Percentiles rank a stretch among this genome's conserved stretches.
Conservation (phyloP, 2,888 invertebrate genomes). For the Endomychus coccineus region DNA sequence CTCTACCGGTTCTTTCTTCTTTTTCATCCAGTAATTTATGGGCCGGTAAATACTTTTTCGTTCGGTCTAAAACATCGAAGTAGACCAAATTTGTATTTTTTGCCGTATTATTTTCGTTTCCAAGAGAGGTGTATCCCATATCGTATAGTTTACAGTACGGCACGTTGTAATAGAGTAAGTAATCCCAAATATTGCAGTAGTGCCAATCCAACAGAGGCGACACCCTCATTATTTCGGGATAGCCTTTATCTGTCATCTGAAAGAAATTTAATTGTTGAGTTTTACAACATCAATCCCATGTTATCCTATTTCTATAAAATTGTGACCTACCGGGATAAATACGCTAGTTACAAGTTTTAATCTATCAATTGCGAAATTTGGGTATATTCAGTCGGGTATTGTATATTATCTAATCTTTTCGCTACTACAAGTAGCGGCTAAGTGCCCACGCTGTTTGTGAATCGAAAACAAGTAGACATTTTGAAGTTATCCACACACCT, state of each 20-base stretch:
- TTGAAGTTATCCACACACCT: no score
- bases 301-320: no score
- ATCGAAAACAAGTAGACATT: no score
- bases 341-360: no score
- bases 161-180: constrained; percentile 67
- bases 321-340: no score
- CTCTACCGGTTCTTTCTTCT: constrained; percentile 56
- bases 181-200: constrained; percentile 87
- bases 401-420: no score
- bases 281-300: no score
- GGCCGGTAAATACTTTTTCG: constrained; percentile 60
- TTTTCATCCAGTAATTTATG: constrained; percentile 57
- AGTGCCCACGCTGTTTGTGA: no score
- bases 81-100: constrained; percentile 66
- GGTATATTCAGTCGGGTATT: no score
- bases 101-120: constrained; percentile 69
- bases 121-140: constrained; percentile 86
- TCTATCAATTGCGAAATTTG: no score
- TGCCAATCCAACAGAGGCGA: constrained; percentile 90
- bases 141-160: constrained; percentile 92
- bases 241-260: constrained; percentile 76
- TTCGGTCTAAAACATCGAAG: constrained; percentile 43
- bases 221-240: constrained; percentile 86
- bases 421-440: no score
- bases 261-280: no score